Percentiles rank a stretch among this genome's conserved stretches.
Conservation (phyloP, 1,140 invertebrate species). For the Neocloeon triangulifer region DNA sequence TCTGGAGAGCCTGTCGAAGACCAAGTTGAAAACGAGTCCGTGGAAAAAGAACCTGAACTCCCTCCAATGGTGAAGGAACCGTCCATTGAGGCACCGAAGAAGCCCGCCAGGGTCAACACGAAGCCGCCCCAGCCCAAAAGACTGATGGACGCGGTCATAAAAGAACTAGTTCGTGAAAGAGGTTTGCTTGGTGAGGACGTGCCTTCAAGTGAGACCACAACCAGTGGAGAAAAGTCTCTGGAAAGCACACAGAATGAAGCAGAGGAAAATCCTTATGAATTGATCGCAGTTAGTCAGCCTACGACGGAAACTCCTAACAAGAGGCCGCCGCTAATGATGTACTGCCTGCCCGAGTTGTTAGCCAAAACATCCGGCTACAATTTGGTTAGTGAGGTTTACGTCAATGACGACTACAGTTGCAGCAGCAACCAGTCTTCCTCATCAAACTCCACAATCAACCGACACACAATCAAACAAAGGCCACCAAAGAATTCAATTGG, state of each 20-base stretch:
- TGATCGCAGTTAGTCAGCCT: too few species aligned
- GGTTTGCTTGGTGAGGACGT: slow-evolving; percentile 1
- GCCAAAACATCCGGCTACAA: slow-evolving; percentile 27
- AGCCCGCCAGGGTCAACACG: background rate
- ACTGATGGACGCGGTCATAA: slow-evolving; percentile 25
- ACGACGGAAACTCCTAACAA: slow-evolving; percentile 8
- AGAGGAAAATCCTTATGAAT: too few species aligned
- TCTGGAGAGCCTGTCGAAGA: slow-evolving; percentile 14
- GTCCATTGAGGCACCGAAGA: slow-evolving; percentile 4
- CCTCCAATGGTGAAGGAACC: slow-evolving; percentile 9
- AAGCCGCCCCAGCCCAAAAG: slow-evolving; percentile 12
- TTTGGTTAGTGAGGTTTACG: slow-evolving; percentile 51
- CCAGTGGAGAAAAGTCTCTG: slow-evolving; percentile 1
- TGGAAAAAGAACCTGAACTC: slow-evolving; percentile 16
- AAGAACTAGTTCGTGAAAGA: slow-evolving; percentile 18
- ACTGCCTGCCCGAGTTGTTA: slow-evolving; percentile 24
- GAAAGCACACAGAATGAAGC: background rate
- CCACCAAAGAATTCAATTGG: background rate
- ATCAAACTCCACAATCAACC: background rate
- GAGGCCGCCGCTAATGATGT: slow-evolving; percentile 12
- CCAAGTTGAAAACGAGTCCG: background rate
- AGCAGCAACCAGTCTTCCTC: slow-evolving; percentile 17
- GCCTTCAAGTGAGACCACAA: too few species aligned
- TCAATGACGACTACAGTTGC: slow-evolving; percentile 48
- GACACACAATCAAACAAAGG: background rate